Percentiles rank a stretch among this genome's conserved stretches.
These are phyloP conservation scores for Eretmochelys imbricata DNA, from an alignment of 2,113 vertebrate genomes.

Conservation along the genomic window DNA sequence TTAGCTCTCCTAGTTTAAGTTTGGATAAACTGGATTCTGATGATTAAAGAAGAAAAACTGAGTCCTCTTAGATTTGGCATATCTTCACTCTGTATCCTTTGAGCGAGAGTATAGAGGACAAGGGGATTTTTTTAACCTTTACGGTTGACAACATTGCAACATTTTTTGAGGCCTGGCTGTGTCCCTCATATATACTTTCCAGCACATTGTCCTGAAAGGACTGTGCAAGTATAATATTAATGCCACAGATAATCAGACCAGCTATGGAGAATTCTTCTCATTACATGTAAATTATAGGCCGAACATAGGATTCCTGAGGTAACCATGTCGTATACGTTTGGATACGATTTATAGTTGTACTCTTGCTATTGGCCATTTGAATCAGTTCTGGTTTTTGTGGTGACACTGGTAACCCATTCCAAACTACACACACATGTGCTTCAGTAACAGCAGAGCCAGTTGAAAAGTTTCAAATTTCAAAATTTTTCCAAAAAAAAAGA, in stretches of 20 bases:
- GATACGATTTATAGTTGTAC: background rate
- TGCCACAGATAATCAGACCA: background rate
- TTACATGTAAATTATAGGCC: background rate
- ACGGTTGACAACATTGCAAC: no score
- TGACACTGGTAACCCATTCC: background rate
- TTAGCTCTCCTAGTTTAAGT: no score
- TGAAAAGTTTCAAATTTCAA: background rate
- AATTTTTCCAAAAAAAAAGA: background rate
- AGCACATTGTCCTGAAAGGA: background rate
- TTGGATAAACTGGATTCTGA: no score
- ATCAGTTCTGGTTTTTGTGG: background rate
- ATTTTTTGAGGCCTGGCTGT: no score
- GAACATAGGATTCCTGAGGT: background rate
- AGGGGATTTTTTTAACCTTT: no score
- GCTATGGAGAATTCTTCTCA: background rate
- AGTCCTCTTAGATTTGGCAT: no score
- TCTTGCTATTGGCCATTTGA: background rate
- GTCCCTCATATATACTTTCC: background rate
- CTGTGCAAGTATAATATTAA: background rate
- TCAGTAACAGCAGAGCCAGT: background rate
- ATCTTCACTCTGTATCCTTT: no score
- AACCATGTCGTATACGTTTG: background rate
- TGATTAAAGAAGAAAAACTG: no score
- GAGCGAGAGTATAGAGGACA: no score
- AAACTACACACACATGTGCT: rapidly evolving